phyloP scores from a whole-genome alignment of 1,140 invertebrate species.

The Protaetia brevitarsis region DNA sequence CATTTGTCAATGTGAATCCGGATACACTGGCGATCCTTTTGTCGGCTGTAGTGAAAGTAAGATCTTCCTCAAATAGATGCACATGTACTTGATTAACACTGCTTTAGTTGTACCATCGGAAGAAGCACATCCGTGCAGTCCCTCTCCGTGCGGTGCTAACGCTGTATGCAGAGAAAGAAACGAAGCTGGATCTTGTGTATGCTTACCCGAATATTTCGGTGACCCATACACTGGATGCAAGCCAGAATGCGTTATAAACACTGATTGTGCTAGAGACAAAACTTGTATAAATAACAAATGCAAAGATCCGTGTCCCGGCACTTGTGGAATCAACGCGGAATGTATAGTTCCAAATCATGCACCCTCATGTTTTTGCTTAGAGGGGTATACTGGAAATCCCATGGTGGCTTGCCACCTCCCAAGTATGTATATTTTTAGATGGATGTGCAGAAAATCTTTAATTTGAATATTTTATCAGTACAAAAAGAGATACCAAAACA shows the following conservation, averaged over 20 bases:
- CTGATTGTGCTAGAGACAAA: slow-evolving; percentile 64
- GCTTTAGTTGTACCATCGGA: slow-evolving; percentile 35
- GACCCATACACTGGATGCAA: slow-evolving; percentile 68
- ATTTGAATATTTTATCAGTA: slow-evolving; percentile 35
- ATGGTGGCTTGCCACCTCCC: slow-evolving; percentile 60
- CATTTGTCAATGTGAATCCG: slow-evolving; percentile 67
- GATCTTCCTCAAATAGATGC: background rate
- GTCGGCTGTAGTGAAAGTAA: slow-evolving; percentile 55
- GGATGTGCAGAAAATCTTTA: background rate
- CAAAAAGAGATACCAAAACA: slow-evolving; percentile 47
- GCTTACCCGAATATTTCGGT: slow-evolving; percentile 68
- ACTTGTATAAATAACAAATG: slow-evolving; percentile 69
- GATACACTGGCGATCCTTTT: slow-evolving; percentile 75
- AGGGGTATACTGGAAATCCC: slow-evolving; percentile 65
- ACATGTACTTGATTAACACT: background rate
- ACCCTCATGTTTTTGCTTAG: slow-evolving; percentile 64
- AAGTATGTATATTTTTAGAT: slow-evolving; percentile 50
- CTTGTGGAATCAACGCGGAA: slow-evolving; percentile 72
- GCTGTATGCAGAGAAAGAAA: slow-evolving; percentile 65
- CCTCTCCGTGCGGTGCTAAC: slow-evolving; percentile 70
- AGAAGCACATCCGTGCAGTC: slow-evolving; percentile 58
- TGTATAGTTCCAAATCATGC: slow-evolving; percentile 76
- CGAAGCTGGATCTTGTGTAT: slow-evolving; percentile 68
- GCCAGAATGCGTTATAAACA: slow-evolving; percentile 68
- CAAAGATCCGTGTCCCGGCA: slow-evolving; percentile 66